Evolutionary conservation across 1,140 invertebrate species (phyloP), one percentile per base, ranked within the genome.

Genomic region (Drosophila funebris): DNA sequence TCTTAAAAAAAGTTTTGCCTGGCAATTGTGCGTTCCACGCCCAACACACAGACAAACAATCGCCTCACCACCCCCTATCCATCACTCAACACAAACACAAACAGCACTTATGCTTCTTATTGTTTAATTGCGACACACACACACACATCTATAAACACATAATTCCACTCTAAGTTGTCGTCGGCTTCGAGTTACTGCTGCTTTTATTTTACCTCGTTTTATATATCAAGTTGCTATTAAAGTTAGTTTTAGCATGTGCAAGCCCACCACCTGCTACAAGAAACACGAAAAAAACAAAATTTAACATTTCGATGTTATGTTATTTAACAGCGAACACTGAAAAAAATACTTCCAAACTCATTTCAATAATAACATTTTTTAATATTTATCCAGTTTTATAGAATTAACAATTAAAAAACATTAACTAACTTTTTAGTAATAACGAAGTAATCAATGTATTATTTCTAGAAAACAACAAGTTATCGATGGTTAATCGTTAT

Each of bases 141-240:
- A 76, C 41, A 63, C 39, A 58, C 24, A 61, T 29, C 48, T 50
- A 64, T 18, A 9, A 20, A 53, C 27, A 14, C 27, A 29, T 22
- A 18, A 24, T 29, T 31, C 24, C 46, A 50, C 46, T 50, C 27
- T 56, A 56, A 24, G 46, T 69, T 78, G 72, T 57, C 46, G 53
- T 73, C 24, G 64, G 82, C 71, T 82, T 85, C 81, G 43, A 81
- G 62, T 87, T 87, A 71, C 69, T 73, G 36, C n/a, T 66, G 57
- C 68, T 73, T 77, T 73, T 74, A 68, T 83, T 87, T 85, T 78
- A 85, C 82, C 77, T 87, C 61, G 73, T 70, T 73, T 66, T 44
- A 64, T 56, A 72, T 85, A 87, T 85, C 73, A 87, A 78, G 63
- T 87, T 87, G 37, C 81, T 41, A 41, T 37, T 14, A 37, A 43